Evolutionary conservation across 2,113 vertebrate genomes (phyloP), one percentile per base, ranked within the genome.

Genomic region (Epinephelus fuscoguttatus): DNA sequence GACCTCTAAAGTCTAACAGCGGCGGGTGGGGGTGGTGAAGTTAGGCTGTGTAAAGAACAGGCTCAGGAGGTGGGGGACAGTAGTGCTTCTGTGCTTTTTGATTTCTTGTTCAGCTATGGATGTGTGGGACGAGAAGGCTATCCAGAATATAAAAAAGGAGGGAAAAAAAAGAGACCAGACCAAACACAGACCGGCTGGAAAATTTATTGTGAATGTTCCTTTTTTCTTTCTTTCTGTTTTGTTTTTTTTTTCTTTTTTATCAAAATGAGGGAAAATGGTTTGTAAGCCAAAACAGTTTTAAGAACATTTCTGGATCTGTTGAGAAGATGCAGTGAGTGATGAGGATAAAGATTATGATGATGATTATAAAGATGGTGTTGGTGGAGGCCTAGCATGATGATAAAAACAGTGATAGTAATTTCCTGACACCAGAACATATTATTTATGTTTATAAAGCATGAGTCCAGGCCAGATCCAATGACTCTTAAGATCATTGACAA

Each of bases 141-240:
- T 80, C 67, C 75, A 80, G 83, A 85, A 30, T 75, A 71, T 70
- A n/a, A 40, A 66, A 59, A 68, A 2, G 1, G 37, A 56, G 60
- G 59, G 70, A 52, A 68, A 80, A 61, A 71, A 64, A 60, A 81
- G 52, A 73, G 57, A 93, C 93, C 91, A 95, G 96, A 96, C 95
- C 96, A 96, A 97, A 96, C 93, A 25, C 92, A 94, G 92, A 93
- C 89, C 93, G 93, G 95, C 94, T 96, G 93, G 95, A 95, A 95
- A 84, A 81, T 75, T 92, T 96, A 95, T 96, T 94, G 91, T 95
- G 94, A 96, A 92, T 94, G 93, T 97, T 91, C 33, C 67, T 80
- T 70, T 64, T 57, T 69, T 80, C 56, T 66, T 75, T 62, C 50
- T 4, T 63, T 53, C 53, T 73, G 33, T 49, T 3, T 71, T 74